phyloP scores from a whole-genome alignment of 2,888 invertebrate genomes.

The Cephus sareptanus region DNA sequence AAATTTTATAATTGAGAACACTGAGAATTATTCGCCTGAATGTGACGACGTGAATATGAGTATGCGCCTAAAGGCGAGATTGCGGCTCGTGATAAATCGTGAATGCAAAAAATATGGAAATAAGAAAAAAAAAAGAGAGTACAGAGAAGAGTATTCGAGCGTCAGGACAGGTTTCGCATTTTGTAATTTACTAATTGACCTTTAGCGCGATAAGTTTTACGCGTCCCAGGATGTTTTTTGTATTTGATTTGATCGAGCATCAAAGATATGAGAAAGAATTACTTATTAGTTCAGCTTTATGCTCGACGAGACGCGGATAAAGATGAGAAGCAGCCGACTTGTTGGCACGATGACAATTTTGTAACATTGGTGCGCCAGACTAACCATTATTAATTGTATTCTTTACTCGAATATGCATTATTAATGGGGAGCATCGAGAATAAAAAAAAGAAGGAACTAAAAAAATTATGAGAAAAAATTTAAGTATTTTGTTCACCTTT shows the following conservation, averaged over 20 bases:
- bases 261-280: neutral
- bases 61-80: neutral
- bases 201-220: conserved; percentile 1
- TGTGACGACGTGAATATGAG: neutral
- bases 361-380: conserved; percentile 44
- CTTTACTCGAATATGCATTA: conserved; percentile 49
- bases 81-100: neutral
- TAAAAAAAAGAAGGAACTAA: conserved; percentile 20
- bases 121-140: neutral
- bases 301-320: conserved; percentile 7
- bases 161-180: conserved; percentile 7
- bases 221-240: conserved; percentile 12
- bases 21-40: neutral
- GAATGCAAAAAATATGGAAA: neutral
- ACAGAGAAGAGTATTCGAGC: conserved; percentile 16
- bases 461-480: conserved; percentile 25
- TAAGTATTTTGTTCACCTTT: neutral
- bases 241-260: conserved; percentile 17
- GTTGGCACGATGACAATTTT: conserved; percentile 34
- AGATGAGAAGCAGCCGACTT: conserved; percentile 6
- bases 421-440: conserved; percentile 50
- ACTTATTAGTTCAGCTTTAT: neutral
- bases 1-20: neutral
- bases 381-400: conserved; percentile 45
- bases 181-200: conserved; percentile 17